Percentiles rank a stretch among this genome's conserved stretches.
These are phyloP conservation scores for Cecidostiba fungosa DNA, from an alignment of 2,888 invertebrate species.

Conservation along the genomic window DNA sequence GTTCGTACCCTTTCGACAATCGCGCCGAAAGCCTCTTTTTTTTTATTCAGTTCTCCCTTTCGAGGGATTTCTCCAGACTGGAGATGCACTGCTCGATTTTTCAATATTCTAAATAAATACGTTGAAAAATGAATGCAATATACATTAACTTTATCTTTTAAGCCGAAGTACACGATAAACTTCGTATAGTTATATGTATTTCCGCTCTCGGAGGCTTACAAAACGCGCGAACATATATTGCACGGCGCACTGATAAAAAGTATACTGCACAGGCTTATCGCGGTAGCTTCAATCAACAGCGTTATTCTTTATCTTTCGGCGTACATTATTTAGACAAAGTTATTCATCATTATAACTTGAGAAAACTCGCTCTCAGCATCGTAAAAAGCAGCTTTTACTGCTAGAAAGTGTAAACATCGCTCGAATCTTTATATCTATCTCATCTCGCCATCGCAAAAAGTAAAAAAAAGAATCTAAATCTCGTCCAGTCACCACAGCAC, in stretches of 20 bases:
- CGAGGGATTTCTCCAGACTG: background rate
- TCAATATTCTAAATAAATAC: background rate
- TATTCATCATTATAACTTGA: background rate
- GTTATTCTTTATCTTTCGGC: background rate
- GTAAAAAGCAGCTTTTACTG: background rate
- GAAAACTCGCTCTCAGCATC: background rate
- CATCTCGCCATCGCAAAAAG: too few relatives aligned
- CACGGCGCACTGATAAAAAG: background rate
- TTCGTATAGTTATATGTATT: background rate
- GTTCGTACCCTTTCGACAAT: constrained; percentile 51
- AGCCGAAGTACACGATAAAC: background rate
- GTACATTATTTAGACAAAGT: background rate
- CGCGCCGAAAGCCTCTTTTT: constrained; percentile 22
- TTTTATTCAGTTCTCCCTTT: background rate
- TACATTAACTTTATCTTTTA: background rate
- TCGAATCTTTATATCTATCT: too few relatives aligned
- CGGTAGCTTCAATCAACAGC: background rate
- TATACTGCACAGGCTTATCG: background rate
- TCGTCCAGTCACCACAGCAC: background rate
- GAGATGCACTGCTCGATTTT: constrained; percentile 11
- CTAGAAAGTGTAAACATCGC: background rate
- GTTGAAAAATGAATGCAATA: background rate
- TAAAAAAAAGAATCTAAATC: background rate
- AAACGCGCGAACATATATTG: background rate
- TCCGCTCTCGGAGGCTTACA: background rate